Evolutionary conservation across 1,140 invertebrate genomes (phyloP), one percentile per base, ranked within the genome.

Genomic region (Cydia pomonella): DNA sequence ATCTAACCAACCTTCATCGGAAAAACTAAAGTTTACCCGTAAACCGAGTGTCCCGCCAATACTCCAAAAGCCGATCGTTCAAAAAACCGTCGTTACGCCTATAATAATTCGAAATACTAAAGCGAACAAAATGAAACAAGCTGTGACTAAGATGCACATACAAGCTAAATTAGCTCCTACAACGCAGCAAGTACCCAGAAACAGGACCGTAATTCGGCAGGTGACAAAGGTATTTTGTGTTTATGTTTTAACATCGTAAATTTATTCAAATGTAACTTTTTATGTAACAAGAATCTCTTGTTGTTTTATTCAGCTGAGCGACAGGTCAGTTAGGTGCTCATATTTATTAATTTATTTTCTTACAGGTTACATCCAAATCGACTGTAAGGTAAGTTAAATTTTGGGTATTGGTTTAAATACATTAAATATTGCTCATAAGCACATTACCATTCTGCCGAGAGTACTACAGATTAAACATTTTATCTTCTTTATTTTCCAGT

Each of bases 301-400:
- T 16, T 16, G 41, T 44, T 44, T 16, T 38, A 38, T 38, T 38
- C 33, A 38, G 33, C 33, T 9, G 7, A 38, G 33, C 33, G 41
- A 2, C 41, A 13, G 13, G 1, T 44, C 10, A 53, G 16, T 53
- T 53, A 53, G 16, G n/a, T 53, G n/a, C 6, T 53, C 12, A 21
- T 53, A 18, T 18, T 21, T 25, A 66, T 75, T 66, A 47, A 38
- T 75, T 6, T 72, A 23, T 73, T 73, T 53, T 79, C n/a, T 86
- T 86, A 5, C 77, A 88, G 87, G 81, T 82, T n/a, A 27, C 81
- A n/a, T 78, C 83, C 3, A 86, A 85, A 73, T 75, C 80, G 53
- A 33, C 69, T n/a, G 44, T 77, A 18, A 81, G 83, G 87, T 85
- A 84, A 76, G 79, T 71, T 78, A 12, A 9, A 18, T 53, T 18